Evolutionary conservation across 2,113 vertebrate genomes (phyloP), one percentile per base, ranked within the genome.

Genomic region (Lipophrys pholis): DNA sequence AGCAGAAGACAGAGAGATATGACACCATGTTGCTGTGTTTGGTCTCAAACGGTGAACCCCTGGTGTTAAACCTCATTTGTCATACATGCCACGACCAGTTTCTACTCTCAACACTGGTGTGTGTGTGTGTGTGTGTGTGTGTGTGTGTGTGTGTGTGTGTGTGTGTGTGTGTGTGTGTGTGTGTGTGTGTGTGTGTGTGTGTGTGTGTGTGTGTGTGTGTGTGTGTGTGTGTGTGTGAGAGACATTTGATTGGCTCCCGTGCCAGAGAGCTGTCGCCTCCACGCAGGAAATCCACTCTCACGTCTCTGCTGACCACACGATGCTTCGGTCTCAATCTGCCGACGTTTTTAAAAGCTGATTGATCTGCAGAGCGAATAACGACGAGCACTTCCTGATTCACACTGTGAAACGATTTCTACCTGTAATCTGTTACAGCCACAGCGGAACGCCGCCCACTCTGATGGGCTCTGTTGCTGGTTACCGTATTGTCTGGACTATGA

Each of bases 51-150:
- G 6, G 62, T 36, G 81, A 77, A 77, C 78, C 76, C 81, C 81
- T 40, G 42, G 61, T 73, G 87, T 72, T 84, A 69, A 64, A 72
- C 50, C 68, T 86, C 81, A 82, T 88, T 80, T 80, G 78, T 88
- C 81, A 88, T 75, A 78, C 81, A 69, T 60, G 76, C 78, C 73
- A 57, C n/a, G 14, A 51, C 57, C 39, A 6, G 41, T 50, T 73
- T 65, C 51, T 46, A 12, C 70, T 15, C 59, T 60, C 58, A 40
- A 40, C 54, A 30, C 21, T 30, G 57, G 21, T 2, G 2, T 51
- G 45, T 56, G 43, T 57, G 51, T 38, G 35, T 64, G 52, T 40
- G 30, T 57, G 65, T 8, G 17, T 60, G 11, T 58, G 45, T 66
- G 69, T 15, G 17, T 12, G 30, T 42, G 56, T 58, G 15, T 12